A percentile compares a stretch with the other conserved stretches of the same genome.
These are phyloP conservation scores for Crocuta crocuta DNA, from an alignment of 2,113 vertebrate genomes.

Conservation along the genomic window DNA sequence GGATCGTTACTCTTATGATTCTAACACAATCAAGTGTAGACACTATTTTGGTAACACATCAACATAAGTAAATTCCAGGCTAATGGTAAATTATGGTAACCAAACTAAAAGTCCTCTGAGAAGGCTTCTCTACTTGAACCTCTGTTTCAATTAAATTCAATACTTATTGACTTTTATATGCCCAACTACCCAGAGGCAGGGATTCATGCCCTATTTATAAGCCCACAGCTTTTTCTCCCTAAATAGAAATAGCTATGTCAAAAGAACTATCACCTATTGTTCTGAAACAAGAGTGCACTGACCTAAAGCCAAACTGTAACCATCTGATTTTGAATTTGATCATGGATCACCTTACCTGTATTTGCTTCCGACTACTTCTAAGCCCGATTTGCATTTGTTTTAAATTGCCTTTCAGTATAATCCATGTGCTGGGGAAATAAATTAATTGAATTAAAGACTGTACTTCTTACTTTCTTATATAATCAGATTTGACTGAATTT, in stretches of 20 bases:
- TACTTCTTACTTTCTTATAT: background rate
- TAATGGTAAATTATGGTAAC: background rate
- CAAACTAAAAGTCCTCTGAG: background rate
- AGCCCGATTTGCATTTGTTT: background rate
- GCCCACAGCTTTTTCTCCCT: background rate
- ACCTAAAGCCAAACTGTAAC: background rate
- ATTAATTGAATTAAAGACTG: background rate
- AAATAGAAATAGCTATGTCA: background rate
- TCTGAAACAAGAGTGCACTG: background rate
- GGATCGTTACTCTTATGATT: background rate
- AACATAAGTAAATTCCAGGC: background rate
- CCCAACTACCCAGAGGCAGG: background rate
- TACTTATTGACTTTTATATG: background rate
- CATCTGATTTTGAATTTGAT: background rate
- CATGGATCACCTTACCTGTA: background rate
- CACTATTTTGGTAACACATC: background rate
- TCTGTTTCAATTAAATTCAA: constrained; percentile 22
- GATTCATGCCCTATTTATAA: background rate
- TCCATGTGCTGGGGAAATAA: background rate
- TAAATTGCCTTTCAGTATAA: background rate
- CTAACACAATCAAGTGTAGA: background rate
- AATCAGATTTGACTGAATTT: background rate
- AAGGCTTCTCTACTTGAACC: background rate
- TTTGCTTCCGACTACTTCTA: background rate
- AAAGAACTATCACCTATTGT: background rate